phyloP scores from a whole-genome alignment of 2,797 vertebrate genomes.

The Halcyon chelicuti region DNA sequence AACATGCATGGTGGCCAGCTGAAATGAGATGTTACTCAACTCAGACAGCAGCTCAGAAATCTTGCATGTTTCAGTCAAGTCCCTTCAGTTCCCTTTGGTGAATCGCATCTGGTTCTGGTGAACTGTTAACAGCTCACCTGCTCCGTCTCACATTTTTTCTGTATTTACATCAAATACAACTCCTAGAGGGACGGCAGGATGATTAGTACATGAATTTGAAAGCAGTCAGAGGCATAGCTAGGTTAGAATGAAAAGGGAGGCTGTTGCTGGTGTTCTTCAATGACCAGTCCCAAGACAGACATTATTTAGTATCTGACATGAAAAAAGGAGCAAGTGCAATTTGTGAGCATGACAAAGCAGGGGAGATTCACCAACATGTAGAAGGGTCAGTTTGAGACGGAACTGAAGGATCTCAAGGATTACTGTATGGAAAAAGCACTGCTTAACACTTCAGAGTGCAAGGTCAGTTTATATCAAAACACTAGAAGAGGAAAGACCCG shows the following conservation, averaged over 20 bases:
- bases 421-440: not conserved
- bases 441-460: not conserved
- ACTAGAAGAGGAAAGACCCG: not conserved
- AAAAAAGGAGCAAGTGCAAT: not conserved
- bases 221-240: not conserved
- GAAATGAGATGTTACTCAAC: not conserved
- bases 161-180: not conserved
- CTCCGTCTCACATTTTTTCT: not conserved
- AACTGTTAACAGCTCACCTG: not conserved
- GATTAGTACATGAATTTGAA: not conserved
- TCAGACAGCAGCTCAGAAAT: not conserved
- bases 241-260: not conserved
- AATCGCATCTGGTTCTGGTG: not conserved
- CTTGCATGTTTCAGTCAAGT: rapidly evolving
- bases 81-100: not conserved
- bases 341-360: not conserved
- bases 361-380: not conserved
- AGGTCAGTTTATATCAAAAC: not conserved
- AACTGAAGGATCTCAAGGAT: not conserved
- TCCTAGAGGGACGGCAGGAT: not conserved
- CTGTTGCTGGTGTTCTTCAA: not conserved
- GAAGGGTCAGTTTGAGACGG: not conserved
- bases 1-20: not conserved
- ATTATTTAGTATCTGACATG: not conserved
- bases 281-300: not conserved